Percentiles rank a stretch among this genome's conserved stretches.
Evolutionary conservation across 2,797 vertebrate genomes (phyloP).

Genomic region (Manis crassicaudata): DNA sequence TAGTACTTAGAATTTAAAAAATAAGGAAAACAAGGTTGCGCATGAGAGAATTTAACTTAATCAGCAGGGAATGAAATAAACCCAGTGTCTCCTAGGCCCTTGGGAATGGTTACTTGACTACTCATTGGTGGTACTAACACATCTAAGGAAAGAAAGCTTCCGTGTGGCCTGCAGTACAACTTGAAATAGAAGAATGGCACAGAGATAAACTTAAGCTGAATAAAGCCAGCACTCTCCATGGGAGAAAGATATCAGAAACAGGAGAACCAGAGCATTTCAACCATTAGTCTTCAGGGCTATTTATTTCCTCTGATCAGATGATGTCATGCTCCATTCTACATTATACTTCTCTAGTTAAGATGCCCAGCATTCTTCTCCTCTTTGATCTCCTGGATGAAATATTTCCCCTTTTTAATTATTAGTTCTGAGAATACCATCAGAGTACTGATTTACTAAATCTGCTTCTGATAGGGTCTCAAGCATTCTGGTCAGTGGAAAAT

Average conservation of each 20-base stretch:
- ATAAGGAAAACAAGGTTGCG: slow-evolving; percentile 28
- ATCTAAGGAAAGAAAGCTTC: slow-evolving; percentile 36
- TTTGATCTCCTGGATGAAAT: slow-evolving; percentile 33
- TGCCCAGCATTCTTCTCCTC: neutral
- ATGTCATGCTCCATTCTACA: neutral
- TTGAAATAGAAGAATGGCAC: slow-evolving; percentile 1
- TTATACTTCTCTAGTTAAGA: neutral
- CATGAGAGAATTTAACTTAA: slow-evolving; percentile 54
- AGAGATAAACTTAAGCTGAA: neutral
- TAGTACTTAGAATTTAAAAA: slow-evolving; percentile 32
- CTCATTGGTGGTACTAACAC: slow-evolving; percentile 39
- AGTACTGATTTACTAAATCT: neutral
- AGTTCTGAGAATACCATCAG: slow-evolving; percentile 26
- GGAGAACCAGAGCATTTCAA: neutral
- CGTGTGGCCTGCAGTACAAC: neutral
- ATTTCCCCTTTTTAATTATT: neutral
- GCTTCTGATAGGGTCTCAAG: neutral
- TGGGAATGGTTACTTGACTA: slow-evolving; percentile 22
- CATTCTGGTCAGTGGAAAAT: neutral
- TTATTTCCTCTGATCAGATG: slow-evolving; percentile 7
- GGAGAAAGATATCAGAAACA: neutral
- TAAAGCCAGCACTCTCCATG: neutral
- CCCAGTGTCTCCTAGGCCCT: neutral
- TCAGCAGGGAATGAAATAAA: slow-evolving; percentile 57
- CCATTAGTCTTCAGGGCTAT: neutral